A percentile compares a stretch with the other conserved stretches of the same genome.
Conservation (phyloP, 2,797 vertebrate genomes). For the Pempheris klunzingeri region DNA sequence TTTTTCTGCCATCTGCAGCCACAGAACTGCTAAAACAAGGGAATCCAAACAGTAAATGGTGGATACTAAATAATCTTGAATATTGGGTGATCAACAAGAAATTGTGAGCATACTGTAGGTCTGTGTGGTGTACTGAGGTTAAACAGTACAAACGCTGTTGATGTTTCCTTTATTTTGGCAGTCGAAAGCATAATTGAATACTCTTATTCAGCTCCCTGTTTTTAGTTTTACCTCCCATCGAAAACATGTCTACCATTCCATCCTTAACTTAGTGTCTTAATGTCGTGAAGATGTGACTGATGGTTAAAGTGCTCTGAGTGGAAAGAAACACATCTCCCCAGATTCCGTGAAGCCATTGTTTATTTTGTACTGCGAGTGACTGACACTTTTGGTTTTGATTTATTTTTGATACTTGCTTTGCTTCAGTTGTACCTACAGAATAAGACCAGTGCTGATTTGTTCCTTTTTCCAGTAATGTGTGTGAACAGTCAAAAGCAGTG, state of each 20-base stretch:
- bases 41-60: conserved; percentile 38
- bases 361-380: conserved; percentile 26
- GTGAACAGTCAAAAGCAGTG: conserved; percentile 7
- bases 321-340: background rate
- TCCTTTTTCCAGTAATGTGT: conserved; percentile 22
- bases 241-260: conserved; percentile 69
- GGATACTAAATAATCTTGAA: background rate
- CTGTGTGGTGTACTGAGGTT: background rate
- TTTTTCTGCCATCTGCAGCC: conserved; percentile 32
- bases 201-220: conserved; percentile 39
- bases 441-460: conserved; percentile 28
- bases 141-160: conserved; percentile 19
- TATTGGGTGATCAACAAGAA: background rate
- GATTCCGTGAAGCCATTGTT: conserved; percentile 44
- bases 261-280: conserved; percentile 75
- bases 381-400: conserved; percentile 26
- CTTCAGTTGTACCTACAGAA: conserved; percentile 31
- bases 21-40: conserved; percentile 53
- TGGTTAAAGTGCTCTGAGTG: conserved; percentile 49
- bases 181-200: conserved; percentile 36
- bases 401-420: conserved; percentile 47
- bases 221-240: conserved; percentile 47
- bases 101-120: background rate
- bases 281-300: conserved; percentile 76
- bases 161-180: conserved; percentile 61